Evolutionary conservation across 2,888 invertebrate genomes (phyloP), one percentile per base, ranked within the genome.

Genomic region (Drosophila neotestacea): DNA sequence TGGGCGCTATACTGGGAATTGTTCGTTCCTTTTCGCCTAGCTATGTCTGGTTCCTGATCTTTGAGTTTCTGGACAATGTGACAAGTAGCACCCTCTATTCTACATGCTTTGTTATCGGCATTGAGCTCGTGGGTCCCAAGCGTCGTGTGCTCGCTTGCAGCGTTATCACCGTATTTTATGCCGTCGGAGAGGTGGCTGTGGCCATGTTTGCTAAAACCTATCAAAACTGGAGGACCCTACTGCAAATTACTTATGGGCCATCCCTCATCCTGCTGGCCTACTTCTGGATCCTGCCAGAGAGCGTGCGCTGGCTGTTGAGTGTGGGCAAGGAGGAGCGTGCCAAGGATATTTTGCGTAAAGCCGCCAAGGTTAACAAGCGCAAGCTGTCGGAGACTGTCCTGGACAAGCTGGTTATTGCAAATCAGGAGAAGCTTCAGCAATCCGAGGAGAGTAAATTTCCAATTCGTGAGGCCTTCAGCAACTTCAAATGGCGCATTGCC

Each of bases 101-200:
- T 4, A 95, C 95, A 1, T 95, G 95, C 65, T 96, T 96, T 90
- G 95, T 97, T 80, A 81, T 93, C 2, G 96, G 96, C 94, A 93
- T 97, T 76, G 97, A 97, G 91, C 94, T 96, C 92, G 95, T 96
- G 30, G 96, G 96, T 0, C 96, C 96, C 9, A 94, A 94, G 69
- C 94, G 95, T 55, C 94, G 97, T 39, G 95, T 96, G 22, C 91
- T 96, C 41, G 95, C 95, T 4, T 95, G 96, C 70, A 94, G 96
- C 55, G 92, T 96, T 50, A 94, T 96, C 7, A 95, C 95, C 55
- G 94, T 95, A 11, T 95, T 96, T 67, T 95, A 96, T 85, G 95
- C 96, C 0, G 81, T 95, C 36, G 96, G 97, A 0, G 95, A 96
- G 88, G 94, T 95, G 1, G 86, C 94, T 0, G 91, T 96, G 16